These are phyloP conservation scores for Pangasianodon hypophthalmus DNA, from an alignment of 2,113 vertebrate species.

Conservation along the genomic window DNA sequence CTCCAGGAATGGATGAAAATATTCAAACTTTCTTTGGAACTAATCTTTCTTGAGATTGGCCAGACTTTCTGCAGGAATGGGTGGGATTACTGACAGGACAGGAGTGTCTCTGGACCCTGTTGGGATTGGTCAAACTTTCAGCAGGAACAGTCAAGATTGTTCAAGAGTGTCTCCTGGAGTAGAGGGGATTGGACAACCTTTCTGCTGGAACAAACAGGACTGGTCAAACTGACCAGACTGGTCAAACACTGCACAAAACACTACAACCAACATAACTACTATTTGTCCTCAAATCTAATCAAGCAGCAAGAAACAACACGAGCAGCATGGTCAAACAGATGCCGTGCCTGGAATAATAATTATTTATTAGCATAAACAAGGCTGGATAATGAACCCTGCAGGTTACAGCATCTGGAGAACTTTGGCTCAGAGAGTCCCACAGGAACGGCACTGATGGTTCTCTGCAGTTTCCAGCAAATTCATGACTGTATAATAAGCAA, in stretches of 20 bases:
- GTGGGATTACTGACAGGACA: neutral
- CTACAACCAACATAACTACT: neutral
- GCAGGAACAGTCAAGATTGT: neutral
- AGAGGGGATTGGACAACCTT: neutral
- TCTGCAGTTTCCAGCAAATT: neutral
- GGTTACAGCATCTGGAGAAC: conserved; percentile 23
- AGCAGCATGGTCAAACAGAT: conserved; percentile 25
- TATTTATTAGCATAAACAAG: conserved; percentile 22
- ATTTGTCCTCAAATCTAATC: neutral
- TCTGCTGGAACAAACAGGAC: neutral
- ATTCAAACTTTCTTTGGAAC: neutral
- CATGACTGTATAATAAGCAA: conserved; percentile 5
- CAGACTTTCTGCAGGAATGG: neutral
- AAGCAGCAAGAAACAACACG: conserved; percentile 15
- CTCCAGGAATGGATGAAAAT: neutral
- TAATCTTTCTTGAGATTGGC: neutral
- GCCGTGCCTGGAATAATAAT: neutral
- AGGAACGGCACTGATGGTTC: neutral
- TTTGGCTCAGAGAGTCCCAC: conserved; percentile 11
- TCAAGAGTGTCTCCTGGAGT: neutral
- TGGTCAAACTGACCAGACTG: neutral
- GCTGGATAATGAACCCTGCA: conserved; percentile 28
- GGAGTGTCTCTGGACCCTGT: neutral
- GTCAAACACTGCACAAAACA: neutral
- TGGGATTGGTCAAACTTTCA: neutral